Evolutionary conservation across 2,797 vertebrate genomes (phyloP), one percentile per base, ranked within the genome.

Genomic region (Sphaeramia orbicularis): DNA sequence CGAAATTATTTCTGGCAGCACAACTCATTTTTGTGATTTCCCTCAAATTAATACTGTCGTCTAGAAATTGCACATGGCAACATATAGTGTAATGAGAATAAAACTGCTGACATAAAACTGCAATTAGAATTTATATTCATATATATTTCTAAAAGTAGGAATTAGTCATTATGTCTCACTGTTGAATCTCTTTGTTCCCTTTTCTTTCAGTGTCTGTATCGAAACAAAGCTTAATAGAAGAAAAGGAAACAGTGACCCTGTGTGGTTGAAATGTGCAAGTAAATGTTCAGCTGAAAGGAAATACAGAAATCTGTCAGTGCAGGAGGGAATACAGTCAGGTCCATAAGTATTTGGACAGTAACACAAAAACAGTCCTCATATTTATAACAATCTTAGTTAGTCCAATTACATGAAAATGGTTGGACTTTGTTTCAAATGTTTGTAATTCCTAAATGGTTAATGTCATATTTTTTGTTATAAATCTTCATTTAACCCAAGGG

Each of bases 261-360:
- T 78, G 87, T 89, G 91, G 89, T 63, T 58, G 24, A 16, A 54
- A 32, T 7, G 6, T 71, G 78, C 15, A 84, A 83, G 40, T 81
- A 48, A 54, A 54, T 16, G 15, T 21, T 41, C 50, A 41, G 15
- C 6, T 53, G 1, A 24, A 21, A 6, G 30, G 2, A 32, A 6
- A 32, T 6, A 10, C 10, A 41, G 1, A n/a, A 9, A 19, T 8
- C 11, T 1, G 44, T 2, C 35, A 56, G 5, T 35, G 14, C 15
- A 24, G n/a, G 7, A 35, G 24, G 13, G 21, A 24, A 24, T 24
- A 4, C 21, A 24, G 21, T 24, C 21, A 24, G 21, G 21, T 24
- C 21, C 4, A 24, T 24, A 4, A 24, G 21, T 24, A 24, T 24
- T 24, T 24, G 21, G 21, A 24, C 21, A 24, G 21, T 24, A 24